Evolutionary conservation across 2,888 invertebrate species (phyloP).

Genomic region (Tanypteryx hageni): DNA sequence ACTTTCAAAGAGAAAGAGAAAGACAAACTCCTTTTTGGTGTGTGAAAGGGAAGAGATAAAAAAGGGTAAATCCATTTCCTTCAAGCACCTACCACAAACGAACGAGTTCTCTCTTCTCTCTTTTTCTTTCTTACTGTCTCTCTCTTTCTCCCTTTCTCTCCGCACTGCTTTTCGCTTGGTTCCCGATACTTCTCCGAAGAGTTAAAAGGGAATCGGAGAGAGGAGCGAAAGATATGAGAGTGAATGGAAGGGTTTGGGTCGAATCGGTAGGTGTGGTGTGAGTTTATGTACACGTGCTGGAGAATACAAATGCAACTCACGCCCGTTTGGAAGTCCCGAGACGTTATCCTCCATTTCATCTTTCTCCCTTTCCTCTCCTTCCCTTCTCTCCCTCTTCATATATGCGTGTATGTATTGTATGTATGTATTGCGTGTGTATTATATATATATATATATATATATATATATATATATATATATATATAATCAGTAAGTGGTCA

Average conservation of each 20-base stretch:
- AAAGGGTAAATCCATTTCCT: slow-evolving; percentile 6
- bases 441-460: too few species aligned
- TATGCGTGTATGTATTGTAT: too few species aligned
- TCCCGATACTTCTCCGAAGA: too few species aligned
- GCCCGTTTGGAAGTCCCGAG: slow-evolving; percentile 42
- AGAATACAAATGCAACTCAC: slow-evolving; percentile 45
- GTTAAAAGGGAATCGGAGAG: not conserved
- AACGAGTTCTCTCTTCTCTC: not conserved
- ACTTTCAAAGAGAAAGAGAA: not conserved
- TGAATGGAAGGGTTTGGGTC: not conserved
- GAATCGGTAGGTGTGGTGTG: not conserved
- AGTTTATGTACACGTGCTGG: slow-evolving; percentile 43
- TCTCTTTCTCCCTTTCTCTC: too few species aligned
- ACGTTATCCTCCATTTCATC: not conserved
- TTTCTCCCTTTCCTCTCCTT: not conserved
- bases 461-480: too few species aligned
- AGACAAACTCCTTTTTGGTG: not conserved
- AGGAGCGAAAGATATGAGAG: slow-evolving; percentile 3
- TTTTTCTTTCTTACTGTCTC: not conserved
- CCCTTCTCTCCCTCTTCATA: not conserved
- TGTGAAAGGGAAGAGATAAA: not conserved
- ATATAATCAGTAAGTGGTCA: too few species aligned
- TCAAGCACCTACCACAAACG: not conserved
- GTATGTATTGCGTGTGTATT: too few species aligned
- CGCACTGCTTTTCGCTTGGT: too few species aligned